Base-by-base conservation (phyloP, 1,140 invertebrate genomes). In the Lepidostoma basale region DNA sequence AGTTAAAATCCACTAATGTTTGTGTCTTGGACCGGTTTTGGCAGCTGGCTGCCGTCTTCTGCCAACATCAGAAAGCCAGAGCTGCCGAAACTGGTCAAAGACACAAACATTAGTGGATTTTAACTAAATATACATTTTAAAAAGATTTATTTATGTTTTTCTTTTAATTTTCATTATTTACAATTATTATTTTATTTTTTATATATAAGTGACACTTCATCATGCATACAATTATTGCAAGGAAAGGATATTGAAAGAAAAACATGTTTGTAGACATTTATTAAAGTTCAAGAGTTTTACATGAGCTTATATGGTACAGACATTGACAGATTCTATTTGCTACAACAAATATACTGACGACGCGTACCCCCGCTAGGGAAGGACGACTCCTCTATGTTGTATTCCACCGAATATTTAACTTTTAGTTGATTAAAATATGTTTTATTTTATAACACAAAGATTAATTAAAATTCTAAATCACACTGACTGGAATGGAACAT, bases 401-500 rank as follows among this genome's bases (percentile, higher is more conserved):
- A 42, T 28, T 62, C 52, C 20, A 22, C 54, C 23, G 22, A 64
- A 18, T 45, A 14, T 45, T 45, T 26, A 44, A n/a, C 39, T 67
- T 67, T 22, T 47, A 59, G n/a, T 40, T 26, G 18, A 67, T 59
- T 47, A 69, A 64, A 56, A 63, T 62, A 36, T 52, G n/a, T 30
- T 62, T 67, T 39, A 44, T n/a, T n/a, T n/a, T 67, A 56, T 40
- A 60, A 68, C 45, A 73, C 23, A 69, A 66, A 73, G 62, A 67
- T 69, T 63, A 26, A 69, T 73, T 69, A 68, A 67, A 40, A 56
- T 33, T 67, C 62, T 68, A 73, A 63, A 73, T 73, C 63, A 73
- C 67, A 73, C 59, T 62, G 58, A 59, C 18, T 73, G 71, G 71
- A 73, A 73, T 73, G 71, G 67, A 73, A 73, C 47, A 68, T 68